Base-by-base conservation (phyloP, 2,113 vertebrate species). In the Excalfactoria chinensis region DNA sequence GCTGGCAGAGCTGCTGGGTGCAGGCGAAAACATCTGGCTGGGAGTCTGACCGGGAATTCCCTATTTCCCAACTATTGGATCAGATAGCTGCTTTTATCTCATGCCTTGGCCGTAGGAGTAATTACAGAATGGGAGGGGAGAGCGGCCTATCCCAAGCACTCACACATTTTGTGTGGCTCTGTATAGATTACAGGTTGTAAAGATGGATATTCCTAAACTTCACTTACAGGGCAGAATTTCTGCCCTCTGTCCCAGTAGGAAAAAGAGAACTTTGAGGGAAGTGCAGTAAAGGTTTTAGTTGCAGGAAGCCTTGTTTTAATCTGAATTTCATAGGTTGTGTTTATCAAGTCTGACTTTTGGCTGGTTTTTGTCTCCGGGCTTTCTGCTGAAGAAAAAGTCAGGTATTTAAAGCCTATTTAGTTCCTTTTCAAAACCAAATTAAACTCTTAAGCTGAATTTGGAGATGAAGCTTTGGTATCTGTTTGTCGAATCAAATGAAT, bases 381-480 rank as follows among this genome's bases (percentile, higher is more conserved):
- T 76, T 70, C 63, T 91, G 26, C 44, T 63, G 68, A 93, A 88
- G 83, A 89, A 91, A 91, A 49, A 88, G 70, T 78, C 84, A 82
- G 68, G 23, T 83, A 49, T 55, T 93, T 88, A 83, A 91, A 89
- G 79, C 75, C 44, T 80, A 93, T 95, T 95, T 95, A 91, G 40
- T 63, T 89, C 71, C 60, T 86, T 90, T 88, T 72, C 17, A 93
- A 90, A 92, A 92, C 89, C 68, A 89, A 92, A 95, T 95, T 95
- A 77, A 95, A 69, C 77, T 79, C 83, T 83, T 70, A 59, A 78
- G 72, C 71, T 84, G 71, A 79, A 73, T 93, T 91, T 91, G 76
- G 51, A 88, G 82, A 89, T 80, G 85, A 85, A 87, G 59, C 32
- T 80, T 88, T 88, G 85, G 82, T 90, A 80, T 95, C 79, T 84